Evolutionary conservation across 1,140 invertebrate species (phyloP).

Genomic region (Meloidogyne exigua): DNA sequence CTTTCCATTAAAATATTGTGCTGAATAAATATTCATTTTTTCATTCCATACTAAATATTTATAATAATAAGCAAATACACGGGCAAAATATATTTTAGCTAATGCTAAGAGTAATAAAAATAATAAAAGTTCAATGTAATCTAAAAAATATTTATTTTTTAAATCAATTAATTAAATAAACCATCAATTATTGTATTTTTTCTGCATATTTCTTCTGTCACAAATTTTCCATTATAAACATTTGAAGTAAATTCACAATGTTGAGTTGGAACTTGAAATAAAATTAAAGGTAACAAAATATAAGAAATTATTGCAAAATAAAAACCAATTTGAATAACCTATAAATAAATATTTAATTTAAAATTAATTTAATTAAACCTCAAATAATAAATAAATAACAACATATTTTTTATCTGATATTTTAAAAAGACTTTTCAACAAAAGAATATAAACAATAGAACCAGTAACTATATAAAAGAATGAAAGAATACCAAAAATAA

Average conservation of each 20-base stretch:
- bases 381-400: slow-evolving; percentile 37
- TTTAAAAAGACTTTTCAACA: slow-evolving; percentile 36
- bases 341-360: no score
- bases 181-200: background rate
- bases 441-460: slow-evolving; percentile 34
- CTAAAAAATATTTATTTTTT: slow-evolving; percentile 3
- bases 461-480: slow-evolving; percentile 36
- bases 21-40: slow-evolving; percentile 15
- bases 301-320: slow-evolving; percentile 33
- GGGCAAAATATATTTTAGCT: slow-evolving; percentile 29
- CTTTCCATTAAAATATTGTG: slow-evolving; percentile 36
- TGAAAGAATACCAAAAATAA: slow-evolving; percentile 32
- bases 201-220: slow-evolving; percentile 14
- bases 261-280: slow-evolving; percentile 20
- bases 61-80: slow-evolving; percentile 32
- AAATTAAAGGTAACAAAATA: slow-evolving; percentile 33
- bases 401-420: slow-evolving; percentile 30
- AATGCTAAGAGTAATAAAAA: slow-evolving; percentile 22
- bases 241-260: background rate
- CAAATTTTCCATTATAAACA: slow-evolving; percentile 2
- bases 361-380: slow-evolving; percentile 18
- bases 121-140: slow-evolving; percentile 26
- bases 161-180: background rate
- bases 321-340: slow-evolving; percentile 38
- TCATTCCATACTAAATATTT: slow-evolving; percentile 37